These are phyloP conservation scores for Halcyon badia DNA, from an alignment of 2,797 vertebrate species.

Conservation along the genomic window DNA sequence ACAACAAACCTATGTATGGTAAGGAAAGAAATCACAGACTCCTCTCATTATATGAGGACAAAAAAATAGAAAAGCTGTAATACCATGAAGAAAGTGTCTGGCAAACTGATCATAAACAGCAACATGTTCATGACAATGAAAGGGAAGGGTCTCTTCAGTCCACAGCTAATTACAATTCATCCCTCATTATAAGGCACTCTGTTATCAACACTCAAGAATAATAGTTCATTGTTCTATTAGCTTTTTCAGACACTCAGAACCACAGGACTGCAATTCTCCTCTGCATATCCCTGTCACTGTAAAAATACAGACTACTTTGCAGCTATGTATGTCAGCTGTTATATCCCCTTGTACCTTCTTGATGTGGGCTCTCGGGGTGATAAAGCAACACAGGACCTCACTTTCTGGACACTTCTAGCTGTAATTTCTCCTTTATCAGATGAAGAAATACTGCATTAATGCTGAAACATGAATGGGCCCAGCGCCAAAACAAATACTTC, in stretches of 20 bases:
- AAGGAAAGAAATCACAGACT: not conserved
- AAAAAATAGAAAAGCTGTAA: not conserved
- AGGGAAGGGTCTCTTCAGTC: not conserved
- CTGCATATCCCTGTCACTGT: not conserved
- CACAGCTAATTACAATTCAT: not conserved
- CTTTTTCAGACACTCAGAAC: not conserved
- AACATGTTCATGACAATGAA: not conserved
- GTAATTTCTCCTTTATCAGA: conserved; percentile 6
- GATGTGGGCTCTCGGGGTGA: not conserved
- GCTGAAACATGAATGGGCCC: not conserved
- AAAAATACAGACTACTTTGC: not conserved
- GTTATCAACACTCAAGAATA: conserved; percentile 27
- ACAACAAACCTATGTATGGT: not conserved
- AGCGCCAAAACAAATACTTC: not conserved
- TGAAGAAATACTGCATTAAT: not conserved
- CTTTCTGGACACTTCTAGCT: not conserved
- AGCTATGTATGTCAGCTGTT: not conserved
- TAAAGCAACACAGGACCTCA: not conserved
- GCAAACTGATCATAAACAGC: not conserved
- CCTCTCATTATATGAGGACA: not conserved
- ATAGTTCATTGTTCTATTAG: conserved; percentile 18
- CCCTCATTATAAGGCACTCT: not conserved
- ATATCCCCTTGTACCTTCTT: not conserved
- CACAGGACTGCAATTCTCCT: not conserved
- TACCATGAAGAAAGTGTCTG: not conserved